Conservation (phyloP, 1,140 invertebrate genomes). For the Berghia stephanieae region DNA sequence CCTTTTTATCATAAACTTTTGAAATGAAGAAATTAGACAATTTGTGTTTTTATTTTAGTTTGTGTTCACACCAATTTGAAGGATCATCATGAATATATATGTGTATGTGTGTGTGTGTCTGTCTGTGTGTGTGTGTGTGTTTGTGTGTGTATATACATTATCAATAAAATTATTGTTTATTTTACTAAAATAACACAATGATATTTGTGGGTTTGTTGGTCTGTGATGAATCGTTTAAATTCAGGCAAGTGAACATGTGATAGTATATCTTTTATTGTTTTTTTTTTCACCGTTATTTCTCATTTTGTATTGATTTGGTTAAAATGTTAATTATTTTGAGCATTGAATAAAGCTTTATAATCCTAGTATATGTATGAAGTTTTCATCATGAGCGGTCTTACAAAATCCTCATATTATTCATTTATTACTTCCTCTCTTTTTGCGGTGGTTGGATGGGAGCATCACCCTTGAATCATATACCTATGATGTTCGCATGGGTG, state of each 20-base stretch:
- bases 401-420: too few relatives aligned
- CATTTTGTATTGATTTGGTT: neutral
- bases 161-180: too few relatives aligned
- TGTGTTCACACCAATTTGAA: conserved; percentile 57
- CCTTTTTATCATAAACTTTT: too few relatives aligned
- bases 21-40: too few relatives aligned
- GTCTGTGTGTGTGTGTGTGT: conserved; percentile 22
- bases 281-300: neutral
- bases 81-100: neutral
- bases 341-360: too few relatives aligned
- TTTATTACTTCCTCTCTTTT: too few relatives aligned
- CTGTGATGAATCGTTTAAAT: neutral
- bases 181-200: too few relatives aligned
- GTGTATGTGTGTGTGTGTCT: neutral
- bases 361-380: too few relatives aligned
- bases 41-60: neutral
- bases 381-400: too few relatives aligned
- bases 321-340: neutral
- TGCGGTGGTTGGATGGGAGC: too few relatives aligned
- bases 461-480: too few relatives aligned
- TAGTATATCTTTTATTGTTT: neutral
- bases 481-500: too few relatives aligned
- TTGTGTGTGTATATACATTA: neutral
- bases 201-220: conserved; percentile 16
- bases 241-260: neutral